Evolutionary conservation across 2,888 invertebrate genomes (phyloP), one percentile per base, ranked within the genome.

Genomic region (Cheilosia pagana): DNA sequence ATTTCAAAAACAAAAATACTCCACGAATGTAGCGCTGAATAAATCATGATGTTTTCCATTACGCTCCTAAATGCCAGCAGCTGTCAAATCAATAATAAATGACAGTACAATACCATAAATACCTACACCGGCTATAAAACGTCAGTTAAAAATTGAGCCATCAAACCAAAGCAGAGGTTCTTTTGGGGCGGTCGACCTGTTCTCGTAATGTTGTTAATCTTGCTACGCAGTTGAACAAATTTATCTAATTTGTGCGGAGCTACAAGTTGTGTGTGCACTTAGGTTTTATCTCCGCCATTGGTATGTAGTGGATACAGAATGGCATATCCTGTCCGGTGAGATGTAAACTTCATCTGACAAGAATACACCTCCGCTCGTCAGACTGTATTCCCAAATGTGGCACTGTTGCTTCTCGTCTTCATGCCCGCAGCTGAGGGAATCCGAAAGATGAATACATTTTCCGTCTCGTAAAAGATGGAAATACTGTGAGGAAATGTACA

Each of bases 1-100:
- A 8, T n/a, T 28, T 53, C 4, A 25, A 25, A 35, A 35, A 35
- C 12, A 35, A 12, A 12, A 35, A 35, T 12, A 31, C 39, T 39
- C 6, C 16, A 35, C 12, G 31, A 16, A 28, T 25, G 63, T 23
- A 50, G 50, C 16, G 16, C 23, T 65, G 39, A 65, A 65, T 65
- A 52, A 65, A 16, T 53, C 41, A 67, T 67, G 39, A 41, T 45
- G 25, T 28, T 19, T 41, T 41, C 41, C 67, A 65, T 65, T 52
- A 25, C 52, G 8, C 2, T 21, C 8, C 31, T 35, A 63, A 63
- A 48, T 63, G 12, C 23, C 50, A 65, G 52, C 52, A 65, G 50
- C 50, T 65, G 52, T 39, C 16, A 25, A 59, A 10, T 41, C 41
- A 41, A 43, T 59, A 25, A 59, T 59, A 43, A 43, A 59, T 43